Base-by-base conservation (phyloP, 2,113 vertebrate genomes). In the Barbus barbus region DNA sequence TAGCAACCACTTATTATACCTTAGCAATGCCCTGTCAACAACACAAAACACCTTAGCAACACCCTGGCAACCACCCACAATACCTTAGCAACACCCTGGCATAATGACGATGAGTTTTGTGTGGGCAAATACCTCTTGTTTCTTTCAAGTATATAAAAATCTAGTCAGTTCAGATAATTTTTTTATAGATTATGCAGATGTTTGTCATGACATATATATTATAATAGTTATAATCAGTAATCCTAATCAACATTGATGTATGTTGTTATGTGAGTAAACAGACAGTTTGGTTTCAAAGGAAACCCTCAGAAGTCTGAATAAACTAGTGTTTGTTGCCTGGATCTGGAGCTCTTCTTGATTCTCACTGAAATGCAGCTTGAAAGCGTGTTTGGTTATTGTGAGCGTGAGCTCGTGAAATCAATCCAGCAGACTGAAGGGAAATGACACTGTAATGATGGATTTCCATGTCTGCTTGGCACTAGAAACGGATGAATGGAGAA, bases 311-410 rank as follows among this genome's bases (percentile, higher is more conserved):
- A 56, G 28, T 46, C 74, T 53, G 16, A 53, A 26, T 22, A 31
- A 22, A 76, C n/a, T 36, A 36, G 6, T 51, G 26, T 53, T 51
- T 14, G 18, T 53, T 53, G 9, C 31, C 14, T 76, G 48, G 48
- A 22, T 81, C 65, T 65, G 56, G 36, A 24, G 44, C 65, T 80
- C 38, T 86, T 53, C 82, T 75, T 65, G 60, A 84, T 76, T 60
- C 63, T 18, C 9, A 16, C 20, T 81, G 74, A 81, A 76, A 48
- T 51, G 16, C 16, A 69, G 46, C 18, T 26, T 48, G 36, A 83
- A 67, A 67, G 76, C 38, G 1, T 83, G 46, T 83, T 80, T 61
- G 28, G 67, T 74, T 51, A 69, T 69, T 9, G 44, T 13, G 51
- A 83, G 73, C 20, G 24, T 3, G 48, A 67, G 82, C 9, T 61